phyloP scores from a whole-genome alignment of 2,888 invertebrate species.

The Rhingia campestris region DNA sequence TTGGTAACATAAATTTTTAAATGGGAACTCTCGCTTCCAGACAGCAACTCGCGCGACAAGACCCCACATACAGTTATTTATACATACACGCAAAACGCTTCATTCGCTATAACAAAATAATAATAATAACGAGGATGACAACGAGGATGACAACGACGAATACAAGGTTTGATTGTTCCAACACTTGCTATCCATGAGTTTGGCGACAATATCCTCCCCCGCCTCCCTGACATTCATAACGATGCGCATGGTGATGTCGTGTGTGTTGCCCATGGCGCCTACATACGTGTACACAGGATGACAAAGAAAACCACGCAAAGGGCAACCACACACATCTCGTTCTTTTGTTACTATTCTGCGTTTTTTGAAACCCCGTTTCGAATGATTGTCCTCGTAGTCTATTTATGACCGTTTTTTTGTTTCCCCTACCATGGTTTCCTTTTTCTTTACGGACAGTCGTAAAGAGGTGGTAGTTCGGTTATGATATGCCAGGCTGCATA shows the following conservation, averaged over 20 bases:
- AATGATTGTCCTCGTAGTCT: constrained; percentile 39
- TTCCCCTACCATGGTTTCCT: background rate
- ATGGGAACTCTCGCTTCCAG: too few relatives aligned
- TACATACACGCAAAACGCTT: background rate
- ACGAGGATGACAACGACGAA: constrained; percentile 21
- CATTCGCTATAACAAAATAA: constrained; percentile 37
- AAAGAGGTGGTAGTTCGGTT: constrained; percentile 35
- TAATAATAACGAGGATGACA: constrained; percentile 42
- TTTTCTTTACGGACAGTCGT: constrained; percentile 5
- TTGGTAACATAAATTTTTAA: too few relatives aligned
- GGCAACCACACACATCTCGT: constrained; percentile 22
- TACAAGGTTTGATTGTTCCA: constrained; percentile 40
- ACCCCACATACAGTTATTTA: background rate
- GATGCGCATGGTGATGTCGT: constrained; percentile 10
- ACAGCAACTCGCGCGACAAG: constrained; percentile 1
- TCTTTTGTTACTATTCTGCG: background rate
- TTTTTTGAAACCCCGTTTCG: constrained; percentile 21
- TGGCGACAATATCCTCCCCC: too few relatives aligned
- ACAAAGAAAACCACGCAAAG: constrained; percentile 26
- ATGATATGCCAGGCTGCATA: constrained; percentile 33
- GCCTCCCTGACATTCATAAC: too few relatives aligned
- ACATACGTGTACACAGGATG: background rate
- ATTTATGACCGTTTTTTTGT: constrained; percentile 28
- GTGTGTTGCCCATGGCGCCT: constrained; percentile 29
- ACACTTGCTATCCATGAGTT: background rate